Conservation (phyloP, 2,113 vertebrate genomes). For the Brienomyrus brachyistius region DNA sequence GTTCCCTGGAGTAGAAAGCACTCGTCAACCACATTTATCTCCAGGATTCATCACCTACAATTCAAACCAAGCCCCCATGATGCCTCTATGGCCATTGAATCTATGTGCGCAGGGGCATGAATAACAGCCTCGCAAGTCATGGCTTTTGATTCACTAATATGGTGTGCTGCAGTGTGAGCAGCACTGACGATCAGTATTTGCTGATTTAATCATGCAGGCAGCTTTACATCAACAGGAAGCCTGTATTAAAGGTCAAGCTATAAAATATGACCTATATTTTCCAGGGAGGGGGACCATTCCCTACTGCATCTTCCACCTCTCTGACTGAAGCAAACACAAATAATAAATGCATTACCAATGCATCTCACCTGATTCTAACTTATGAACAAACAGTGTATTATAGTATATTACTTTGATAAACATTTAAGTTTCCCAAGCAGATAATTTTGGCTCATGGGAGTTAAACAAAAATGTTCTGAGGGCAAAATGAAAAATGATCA, state of each 20-base stretch:
- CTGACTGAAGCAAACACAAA: not conserved
- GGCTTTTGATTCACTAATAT: not conserved
- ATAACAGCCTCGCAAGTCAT: not conserved
- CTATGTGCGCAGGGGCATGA: not conserved
- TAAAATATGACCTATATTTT: not conserved
- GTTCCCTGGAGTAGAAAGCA: not conserved
- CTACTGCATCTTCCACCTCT: not conserved
- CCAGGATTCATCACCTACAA: slow-evolving; percentile 4
- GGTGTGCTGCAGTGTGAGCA: not conserved
- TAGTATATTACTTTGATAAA: not conserved
- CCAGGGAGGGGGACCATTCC: not conserved
- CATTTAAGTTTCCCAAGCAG: not conserved
- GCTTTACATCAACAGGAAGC: not conserved
- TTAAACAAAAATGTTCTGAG: no score
- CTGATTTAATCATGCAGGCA: not conserved
- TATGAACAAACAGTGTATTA: not conserved
- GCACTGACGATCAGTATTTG: not conserved
- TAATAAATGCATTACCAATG: not conserved
- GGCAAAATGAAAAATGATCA: no score
- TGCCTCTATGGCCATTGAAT: not conserved
- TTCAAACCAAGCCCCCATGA: not conserved
- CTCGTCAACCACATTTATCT: slow-evolving; percentile 4
- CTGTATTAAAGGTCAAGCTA: not conserved
- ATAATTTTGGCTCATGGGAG: not conserved
- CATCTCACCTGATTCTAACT: not conserved